These are phyloP conservation scores for Danio aesculapii DNA, from an alignment of 2,797 vertebrate species.

Conservation along the genomic window DNA sequence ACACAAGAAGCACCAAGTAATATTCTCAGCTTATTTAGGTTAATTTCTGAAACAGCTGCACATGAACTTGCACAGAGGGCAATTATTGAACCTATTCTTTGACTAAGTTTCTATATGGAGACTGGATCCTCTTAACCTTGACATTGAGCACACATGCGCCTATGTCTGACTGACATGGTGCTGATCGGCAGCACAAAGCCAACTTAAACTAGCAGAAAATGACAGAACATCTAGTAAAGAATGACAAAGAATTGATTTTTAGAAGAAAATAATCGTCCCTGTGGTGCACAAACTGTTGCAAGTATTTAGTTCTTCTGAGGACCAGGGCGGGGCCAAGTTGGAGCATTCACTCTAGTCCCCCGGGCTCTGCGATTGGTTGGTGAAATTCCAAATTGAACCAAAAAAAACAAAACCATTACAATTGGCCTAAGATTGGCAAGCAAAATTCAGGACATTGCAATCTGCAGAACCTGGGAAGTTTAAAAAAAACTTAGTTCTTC, in stretches of 20 bases:
- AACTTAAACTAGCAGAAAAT: neutral
- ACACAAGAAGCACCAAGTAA: neutral
- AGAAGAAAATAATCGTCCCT: conserved; percentile 14
- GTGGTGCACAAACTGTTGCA: conserved; percentile 16
- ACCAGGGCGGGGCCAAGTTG: no score
- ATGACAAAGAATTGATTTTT: neutral
- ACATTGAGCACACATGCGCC: conserved; percentile 29
- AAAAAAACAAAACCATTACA: no score
- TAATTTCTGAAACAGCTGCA: neutral
- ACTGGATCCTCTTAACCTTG: conserved; percentile 24
- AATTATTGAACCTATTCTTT: conserved; percentile 15
- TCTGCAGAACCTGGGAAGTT: no score
- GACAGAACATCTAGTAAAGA: neutral
- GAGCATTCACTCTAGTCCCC: no score
- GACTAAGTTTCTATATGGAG: neutral
- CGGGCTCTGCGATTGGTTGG: no score
- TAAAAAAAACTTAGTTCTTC: no score
- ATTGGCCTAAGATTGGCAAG: no score
- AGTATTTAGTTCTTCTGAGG: neutral
- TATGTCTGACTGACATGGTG: conserved; percentile 31
- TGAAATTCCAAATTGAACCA: no score
- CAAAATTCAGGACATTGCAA: no score
- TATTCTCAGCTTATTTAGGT: conserved; percentile 16
- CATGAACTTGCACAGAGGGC: neutral
- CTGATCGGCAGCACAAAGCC: conserved; percentile 22